phyloP scores from a whole-genome alignment of 2,888 invertebrate species.

The Agriotes lineatus region DNA sequence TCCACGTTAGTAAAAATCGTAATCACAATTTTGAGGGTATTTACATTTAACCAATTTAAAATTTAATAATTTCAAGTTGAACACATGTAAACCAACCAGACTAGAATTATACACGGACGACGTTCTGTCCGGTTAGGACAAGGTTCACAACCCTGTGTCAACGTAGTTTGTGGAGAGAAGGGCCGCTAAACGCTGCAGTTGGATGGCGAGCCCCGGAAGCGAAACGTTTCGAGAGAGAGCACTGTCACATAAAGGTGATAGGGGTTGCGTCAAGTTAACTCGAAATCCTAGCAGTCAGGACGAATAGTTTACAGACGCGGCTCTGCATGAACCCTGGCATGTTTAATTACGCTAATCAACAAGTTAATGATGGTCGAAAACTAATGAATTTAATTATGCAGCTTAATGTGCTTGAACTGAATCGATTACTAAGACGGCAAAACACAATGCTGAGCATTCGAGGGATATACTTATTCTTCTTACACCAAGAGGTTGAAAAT shows the following conservation, averaged over 20 bases:
- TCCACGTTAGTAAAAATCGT: too few species aligned
- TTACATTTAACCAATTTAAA: too few species aligned
- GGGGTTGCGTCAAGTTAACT: slow-evolving; percentile 3
- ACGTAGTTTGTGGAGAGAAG: neutral
- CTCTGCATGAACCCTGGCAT: slow-evolving; percentile 14
- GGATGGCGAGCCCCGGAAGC: neutral
- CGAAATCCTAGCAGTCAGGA: neutral
- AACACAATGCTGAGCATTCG: too few species aligned
- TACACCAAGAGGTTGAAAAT: too few species aligned
- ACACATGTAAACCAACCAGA: too few species aligned
- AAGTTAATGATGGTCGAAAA: slow-evolving; percentile 16
- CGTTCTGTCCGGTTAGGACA: too few species aligned
- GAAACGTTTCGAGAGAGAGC: neutral
- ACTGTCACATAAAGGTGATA: slow-evolving; percentile 14
- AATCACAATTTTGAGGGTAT: too few species aligned
- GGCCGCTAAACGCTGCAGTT: neutral
- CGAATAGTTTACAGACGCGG: slow-evolving; percentile 12
- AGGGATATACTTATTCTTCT: too few species aligned
- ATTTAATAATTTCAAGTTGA: too few species aligned
- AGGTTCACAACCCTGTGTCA: too few species aligned
- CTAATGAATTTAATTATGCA: slow-evolving; percentile 18
- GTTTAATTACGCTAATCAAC: slow-evolving; percentile 25
- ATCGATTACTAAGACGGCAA: neutral
- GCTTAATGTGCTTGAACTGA: neutral
- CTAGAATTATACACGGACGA: too few species aligned